Base-by-base conservation (phyloP, 2,113 vertebrate species). In the Atrichornis clamosus region DNA sequence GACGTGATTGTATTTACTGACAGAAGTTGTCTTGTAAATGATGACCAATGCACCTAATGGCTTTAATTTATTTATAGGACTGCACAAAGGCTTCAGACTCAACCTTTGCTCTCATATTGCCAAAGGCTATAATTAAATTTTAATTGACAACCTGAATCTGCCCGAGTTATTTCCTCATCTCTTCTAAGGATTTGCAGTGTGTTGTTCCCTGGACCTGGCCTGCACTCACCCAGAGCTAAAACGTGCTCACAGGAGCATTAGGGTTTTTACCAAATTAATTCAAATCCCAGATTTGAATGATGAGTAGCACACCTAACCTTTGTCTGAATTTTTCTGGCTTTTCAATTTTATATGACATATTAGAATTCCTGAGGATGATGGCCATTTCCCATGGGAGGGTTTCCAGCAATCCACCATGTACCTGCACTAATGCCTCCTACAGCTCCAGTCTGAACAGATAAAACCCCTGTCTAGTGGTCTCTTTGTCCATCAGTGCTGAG, bases 31-130 rank as follows among this genome's bases (percentile, higher is more conserved):
- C 74, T 76, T 68, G 64, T 19, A 47, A 68, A 65, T 35, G 13
- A 84, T 28, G 70, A 91, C 84, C 74, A 89, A 28, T 22, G 69
- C 41, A 42, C 16, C 41, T 58, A 76, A 46, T 0, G 1, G 49
- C 58, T 94, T 83, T 91, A 56, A 89, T 73, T 85, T 93, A 95
- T 95, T 93, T 90, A 93, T 91, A 83, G 74, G 50, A 27, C 26
- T 32, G 33, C 94, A 95, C 58, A 87, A 94, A 89, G 56, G 35
- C 77, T 78, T 68, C 49, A 73, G 53, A 90, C 37, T 17, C 59
- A 85, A 62, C 37, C 65, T 91, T 87, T 83, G 84, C 69, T 91
- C 81, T 89, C 78, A 81, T 79, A 65, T 76, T 85, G 77, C 56
- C 62, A 62, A 87, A 76, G 62, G 32, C 65, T 47, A 60, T 64